Base-by-base conservation (phyloP, 1,140 invertebrate species). In the Drosophila tristis region DNA sequence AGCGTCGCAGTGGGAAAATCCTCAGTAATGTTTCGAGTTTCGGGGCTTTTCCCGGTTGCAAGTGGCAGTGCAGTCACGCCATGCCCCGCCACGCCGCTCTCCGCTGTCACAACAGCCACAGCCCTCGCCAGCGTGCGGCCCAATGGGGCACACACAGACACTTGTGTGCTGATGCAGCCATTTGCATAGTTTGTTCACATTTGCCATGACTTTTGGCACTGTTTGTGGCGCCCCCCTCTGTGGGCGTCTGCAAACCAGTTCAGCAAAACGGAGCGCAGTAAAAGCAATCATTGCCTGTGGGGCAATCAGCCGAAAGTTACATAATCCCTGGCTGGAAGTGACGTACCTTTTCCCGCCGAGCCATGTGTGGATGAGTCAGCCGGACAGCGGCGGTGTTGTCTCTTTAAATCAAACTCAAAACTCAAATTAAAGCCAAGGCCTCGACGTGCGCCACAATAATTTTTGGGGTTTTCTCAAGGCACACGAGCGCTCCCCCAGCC, bases 401-500 rank as follows among this genome's bases (percentile, higher is more conserved):
- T 82, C 82, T 86, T 86, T 63, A 82, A 87, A 82, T 89, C 66
- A 87, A 89, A 87, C 65, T 87, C 75, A 51, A 87, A 89, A 87
- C 65, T 87, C 75, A 51, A 87, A 87, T 82, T 87, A 76, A 82
- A 82, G 66, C 66, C 84, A 89, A 89, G 84, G 84, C 74, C 85
- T 67, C 76, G 76, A 74, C 80, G 76, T 84, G 76, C 80, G 85
- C 79, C 79, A 85, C 76, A 72, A 82, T 78, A 86, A 78, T 74
- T 89, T 66, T 89, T 89, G 84, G 84, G 84, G 68, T 84, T 89
- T 89, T 89, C 85, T 89, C 61, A 89, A 89, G 84, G 84, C 84
- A 59, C 82, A 49, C 74, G 58, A 56, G 51, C 63, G 58, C 59
- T 59, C 51, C 39, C 59, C 45, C 43, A 50, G 67, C 55, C 68